Evolutionary conservation across 2,797 vertebrate genomes (phyloP).

Genomic region (Myotis myotis): DNA sequence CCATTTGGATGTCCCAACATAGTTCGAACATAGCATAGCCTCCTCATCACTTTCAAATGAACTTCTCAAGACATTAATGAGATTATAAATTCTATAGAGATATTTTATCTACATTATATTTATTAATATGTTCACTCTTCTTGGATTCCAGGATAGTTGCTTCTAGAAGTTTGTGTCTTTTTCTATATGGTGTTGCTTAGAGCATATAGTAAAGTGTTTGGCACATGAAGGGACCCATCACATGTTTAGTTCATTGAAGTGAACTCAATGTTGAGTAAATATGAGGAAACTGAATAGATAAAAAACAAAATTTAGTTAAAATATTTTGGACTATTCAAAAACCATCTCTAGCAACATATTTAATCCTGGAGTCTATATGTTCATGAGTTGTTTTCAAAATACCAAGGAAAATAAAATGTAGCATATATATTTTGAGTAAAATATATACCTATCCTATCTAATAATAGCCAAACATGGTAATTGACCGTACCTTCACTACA

Average conservation of each 20-base stretch:
- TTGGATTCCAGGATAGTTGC: neutral
- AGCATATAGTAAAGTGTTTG: no score
- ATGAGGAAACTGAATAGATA: neutral
- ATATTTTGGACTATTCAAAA: neutral
- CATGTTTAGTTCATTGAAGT: neutral
- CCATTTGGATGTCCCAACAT: neutral
- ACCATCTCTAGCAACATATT: neutral
- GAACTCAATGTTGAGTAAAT: neutral
- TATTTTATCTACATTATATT: neutral
- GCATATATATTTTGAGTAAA: neutral
- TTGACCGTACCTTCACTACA: no score
- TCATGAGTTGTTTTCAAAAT: neutral
- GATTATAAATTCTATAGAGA: neutral
- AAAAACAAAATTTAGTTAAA: neutral
- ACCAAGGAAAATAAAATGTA: neutral
- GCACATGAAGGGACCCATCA: neutral
- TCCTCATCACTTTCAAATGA: neutral
- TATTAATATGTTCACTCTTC: neutral
- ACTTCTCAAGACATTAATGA: neutral
- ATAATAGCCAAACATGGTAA: no score
- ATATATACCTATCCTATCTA: neutral
- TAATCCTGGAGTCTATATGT: neutral
- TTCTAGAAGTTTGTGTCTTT: neutral
- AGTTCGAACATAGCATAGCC: neutral
- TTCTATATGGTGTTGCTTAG: neutral